Conservation (phyloP, 2,113 vertebrate species). For the Rousettus leschenaultii region DNA sequence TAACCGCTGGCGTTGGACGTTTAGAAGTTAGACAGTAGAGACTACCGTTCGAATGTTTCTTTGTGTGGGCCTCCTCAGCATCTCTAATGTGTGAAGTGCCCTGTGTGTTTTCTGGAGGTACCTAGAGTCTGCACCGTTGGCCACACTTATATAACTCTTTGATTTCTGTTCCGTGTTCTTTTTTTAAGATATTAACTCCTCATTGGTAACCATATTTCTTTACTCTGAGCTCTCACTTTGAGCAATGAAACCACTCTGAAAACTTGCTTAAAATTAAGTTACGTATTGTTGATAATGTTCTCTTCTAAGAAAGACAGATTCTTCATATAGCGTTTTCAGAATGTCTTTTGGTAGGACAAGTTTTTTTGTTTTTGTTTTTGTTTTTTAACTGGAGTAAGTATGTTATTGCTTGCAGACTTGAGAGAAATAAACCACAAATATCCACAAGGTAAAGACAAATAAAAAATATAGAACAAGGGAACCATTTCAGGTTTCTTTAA, state of each 20-base stretch:
- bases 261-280: conserved; percentile 9
- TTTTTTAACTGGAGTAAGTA: neutral
- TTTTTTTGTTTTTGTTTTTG: neutral
- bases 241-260: neutral
- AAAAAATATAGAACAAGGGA: neutral
- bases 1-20: neutral
- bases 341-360: neutral
- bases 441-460: neutral
- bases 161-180: neutral
- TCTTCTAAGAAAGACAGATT: neutral
- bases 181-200: neutral
- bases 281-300: neutral
- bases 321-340: conserved; percentile 4
- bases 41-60: accelerated
- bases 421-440: conserved; percentile 8
- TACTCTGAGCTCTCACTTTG: neutral
- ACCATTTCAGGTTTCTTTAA: neutral
- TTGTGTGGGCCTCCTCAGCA: neutral
- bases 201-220: neutral
- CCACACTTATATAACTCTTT: neutral
- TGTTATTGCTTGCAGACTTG: neutral
- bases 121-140: accelerated
- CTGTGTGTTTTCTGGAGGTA: neutral
- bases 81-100: neutral
- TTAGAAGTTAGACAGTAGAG: neutral